These are phyloP conservation scores for Drosophila lutescens DNA, from an alignment of 2,888 invertebrate genomes.

Conservation along the genomic window DNA sequence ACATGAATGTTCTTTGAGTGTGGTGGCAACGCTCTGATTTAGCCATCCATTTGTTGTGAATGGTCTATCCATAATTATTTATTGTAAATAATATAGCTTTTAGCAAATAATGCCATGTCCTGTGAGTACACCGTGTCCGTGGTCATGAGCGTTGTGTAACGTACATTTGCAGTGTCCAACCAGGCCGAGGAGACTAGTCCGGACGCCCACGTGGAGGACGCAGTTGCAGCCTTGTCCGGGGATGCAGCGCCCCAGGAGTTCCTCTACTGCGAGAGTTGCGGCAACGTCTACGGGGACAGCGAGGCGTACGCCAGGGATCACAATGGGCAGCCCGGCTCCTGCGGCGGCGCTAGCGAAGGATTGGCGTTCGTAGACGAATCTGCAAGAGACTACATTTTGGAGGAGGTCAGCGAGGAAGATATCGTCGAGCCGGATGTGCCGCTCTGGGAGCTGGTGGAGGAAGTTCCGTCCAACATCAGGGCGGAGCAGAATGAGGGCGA, in stretches of 20 bases:
- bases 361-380: slow-evolving; percentile 37
- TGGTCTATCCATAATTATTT: neutral
- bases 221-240: neutral
- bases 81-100: slow-evolving; percentile 7
- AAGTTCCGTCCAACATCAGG: neutral
- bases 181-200: neutral
- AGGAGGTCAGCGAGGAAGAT: slow-evolving; percentile 18
- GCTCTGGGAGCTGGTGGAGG: slow-evolving; percentile 63
- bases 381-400: slow-evolving; percentile 6
- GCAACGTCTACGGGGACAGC: slow-evolving; percentile 45
- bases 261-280: slow-evolving; percentile 52
- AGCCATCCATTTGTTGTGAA: slow-evolving; percentile 1
- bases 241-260: slow-evolving; percentile 24
- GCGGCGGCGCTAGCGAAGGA: slow-evolving; percentile 22
- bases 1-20: neutral
- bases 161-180: neutral
- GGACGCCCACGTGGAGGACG: slow-evolving; percentile 29
- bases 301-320: slow-evolving; percentile 51
- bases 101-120: slow-evolving; percentile 53
- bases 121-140: slow-evolving; percentile 35
- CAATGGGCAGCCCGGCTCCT: slow-evolving; percentile 20
- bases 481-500: slow-evolving; percentile 5
- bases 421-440: slow-evolving; percentile 38
- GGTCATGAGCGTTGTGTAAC: neutral
- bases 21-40: slow-evolving; percentile 1